Evolutionary conservation across 2,888 invertebrate species (phyloP), one percentile per base, ranked within the genome.

Genomic region (Nomada fucata): DNA sequence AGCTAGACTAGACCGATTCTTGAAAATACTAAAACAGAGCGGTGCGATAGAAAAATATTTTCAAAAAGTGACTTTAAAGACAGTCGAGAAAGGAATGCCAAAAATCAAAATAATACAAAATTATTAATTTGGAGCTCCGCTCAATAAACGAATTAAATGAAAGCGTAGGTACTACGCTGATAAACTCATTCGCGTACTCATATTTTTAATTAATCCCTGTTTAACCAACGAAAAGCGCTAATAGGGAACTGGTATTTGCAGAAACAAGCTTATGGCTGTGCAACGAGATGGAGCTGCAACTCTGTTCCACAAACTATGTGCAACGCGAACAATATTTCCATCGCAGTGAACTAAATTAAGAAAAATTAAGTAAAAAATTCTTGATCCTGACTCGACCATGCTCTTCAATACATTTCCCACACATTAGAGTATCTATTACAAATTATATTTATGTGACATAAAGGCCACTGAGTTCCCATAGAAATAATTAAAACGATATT

Each of bases 211-310:
- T 83, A 83, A 82, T 82, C 26, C 61, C 71, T 63, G 61, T 67
- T 75, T 60, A 78, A 80, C 77, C 84, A 71, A 63, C 84, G 60
- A 75, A 57, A 61, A 65, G 42, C 26, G 26, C 23, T 61, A 76
- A 68, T 53, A 26, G 67, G 64, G 57, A 3, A 42, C 53, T 65
- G 53, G 42, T 23, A 65, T 64, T 55, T n/a, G 64, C 53, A 55
- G 80, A 53, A 71, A 47, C 15, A 79, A 70, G 55, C 82, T 81
- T 79, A 64, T 67, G n/a, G 47, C 36, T 36, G 60, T 53, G 65
- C 80, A 74, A 74, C 82, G 80, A 88, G 88, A 88, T 86, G 88
- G 88, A 86, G 88, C 85, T 86, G 70, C 82, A 79, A 70, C 75
- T 88, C 86, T 69, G 64, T 85, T 78, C 53, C 57, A 70, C 69